Base-by-base conservation (phyloP, 1,140 invertebrate genomes). In the Formica selysi region DNA sequence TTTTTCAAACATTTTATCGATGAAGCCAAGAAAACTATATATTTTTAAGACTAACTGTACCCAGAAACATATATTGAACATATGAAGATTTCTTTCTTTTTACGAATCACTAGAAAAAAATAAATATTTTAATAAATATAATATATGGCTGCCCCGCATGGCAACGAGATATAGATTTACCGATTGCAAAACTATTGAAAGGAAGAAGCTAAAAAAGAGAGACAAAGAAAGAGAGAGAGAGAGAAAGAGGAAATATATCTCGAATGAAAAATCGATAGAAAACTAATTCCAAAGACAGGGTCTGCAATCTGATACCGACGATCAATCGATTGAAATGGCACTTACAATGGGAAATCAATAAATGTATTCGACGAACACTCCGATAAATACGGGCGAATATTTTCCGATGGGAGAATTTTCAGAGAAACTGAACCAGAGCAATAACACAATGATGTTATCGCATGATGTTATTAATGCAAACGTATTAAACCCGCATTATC, bases 281-380 rank as follows among this genome's bases (percentile, higher is more conserved):
- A 85, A 85, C 61, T 85, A 85, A 78, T 85, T 85, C 13, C 59
- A 61, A 67, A 85, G 73, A 78, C 74, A 78, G 44, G 29, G 44
- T 19, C 22, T 78, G 73, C 44, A 85, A 85, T 85, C 81, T 85
- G 81, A 85, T 85, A 78, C 19, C 38, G 61, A 26, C 61, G 81
- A 85, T 85, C 81, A 78, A 76, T 85, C 81, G 81, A 85, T 76
- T 67, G 44, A 65, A 65, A 48, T 78, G 70, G 59, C 36, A 22
- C 26, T 64, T 65, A 10, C 81, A 67, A 85, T 85, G 70, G 36
- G 73, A 85, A 85, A 85, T 85, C 81, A 78, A 85, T 85, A 85
- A 78, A 83, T 62, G 36, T 67, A 65, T 36, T 78, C 61, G 61
- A 64, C 59, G 36, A 76, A 29, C 44, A 22, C 32, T 51, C 36